Conservation (phyloP, 2,797 vertebrate genomes). For the Picus viridis region DNA sequence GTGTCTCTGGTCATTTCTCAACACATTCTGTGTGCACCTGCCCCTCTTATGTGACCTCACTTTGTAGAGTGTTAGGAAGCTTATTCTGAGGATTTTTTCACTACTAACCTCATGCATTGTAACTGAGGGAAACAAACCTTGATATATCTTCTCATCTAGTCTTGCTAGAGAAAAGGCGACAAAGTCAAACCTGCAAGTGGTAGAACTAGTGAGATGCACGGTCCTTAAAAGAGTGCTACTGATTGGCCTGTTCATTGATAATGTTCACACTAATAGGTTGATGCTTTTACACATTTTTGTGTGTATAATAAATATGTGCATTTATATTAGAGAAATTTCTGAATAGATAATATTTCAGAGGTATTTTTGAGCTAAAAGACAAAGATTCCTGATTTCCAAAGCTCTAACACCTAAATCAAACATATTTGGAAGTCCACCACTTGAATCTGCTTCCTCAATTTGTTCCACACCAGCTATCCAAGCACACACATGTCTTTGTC, state of each 20-base stretch:
- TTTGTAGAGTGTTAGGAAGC: not conserved
- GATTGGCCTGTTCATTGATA: not conserved
- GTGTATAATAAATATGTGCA: not conserved
- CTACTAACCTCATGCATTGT: not conserved
- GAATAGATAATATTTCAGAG: not conserved
- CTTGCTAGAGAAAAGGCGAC: not conserved
- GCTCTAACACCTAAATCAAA: not conserved
- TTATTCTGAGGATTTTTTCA: not conserved
- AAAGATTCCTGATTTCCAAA: not conserved
- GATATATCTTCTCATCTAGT: not conserved
- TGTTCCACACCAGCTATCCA: not conserved
- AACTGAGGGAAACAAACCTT: not conserved
- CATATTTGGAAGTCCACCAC: not conserved
- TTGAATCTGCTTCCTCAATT: not conserved
- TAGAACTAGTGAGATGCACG: not conserved
- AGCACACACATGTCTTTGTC: not conserved
- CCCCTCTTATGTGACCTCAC: rapidly evolving
- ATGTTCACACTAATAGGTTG: not conserved
- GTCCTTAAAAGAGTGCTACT: not conserved
- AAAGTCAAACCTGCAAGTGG: not conserved
- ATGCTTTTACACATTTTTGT: not conserved
- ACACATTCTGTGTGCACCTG: not conserved
- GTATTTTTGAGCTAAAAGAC: not conserved
- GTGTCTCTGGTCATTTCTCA: not conserved
- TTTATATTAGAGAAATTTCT: not conserved